Conservation (phyloP, 2,113 vertebrate genomes). For the Festucalex cinctus region DNA sequence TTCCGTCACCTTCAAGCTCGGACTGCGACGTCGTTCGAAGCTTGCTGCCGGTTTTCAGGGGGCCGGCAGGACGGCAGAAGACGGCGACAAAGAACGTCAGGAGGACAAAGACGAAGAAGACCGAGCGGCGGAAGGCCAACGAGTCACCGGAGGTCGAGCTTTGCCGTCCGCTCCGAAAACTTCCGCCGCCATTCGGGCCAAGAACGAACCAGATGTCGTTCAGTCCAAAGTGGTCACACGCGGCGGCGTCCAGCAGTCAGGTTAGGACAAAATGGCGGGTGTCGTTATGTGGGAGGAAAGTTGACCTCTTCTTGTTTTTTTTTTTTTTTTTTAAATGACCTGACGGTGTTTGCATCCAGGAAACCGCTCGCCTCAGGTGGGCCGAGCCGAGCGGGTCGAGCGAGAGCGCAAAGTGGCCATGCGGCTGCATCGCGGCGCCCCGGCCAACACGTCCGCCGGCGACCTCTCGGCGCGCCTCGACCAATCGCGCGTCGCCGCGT, state of each 20-base stretch:
- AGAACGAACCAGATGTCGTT: constrained; percentile 84
- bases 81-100: constrained; percentile 87
- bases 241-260: constrained; percentile 81
- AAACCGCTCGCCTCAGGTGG: constrained; percentile 91
- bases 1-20: neutral
- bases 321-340: too few species aligned
- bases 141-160: constrained; percentile 74
- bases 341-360: constrained; percentile 62
- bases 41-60: constrained; percentile 73
- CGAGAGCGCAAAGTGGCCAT: constrained; percentile 96
- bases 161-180: constrained; percentile 76
- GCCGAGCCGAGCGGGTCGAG: constrained; percentile 87
- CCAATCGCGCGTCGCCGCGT: constrained; percentile 88
- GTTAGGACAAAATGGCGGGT: constrained; percentile 31
- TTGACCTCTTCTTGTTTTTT: too few species aligned
- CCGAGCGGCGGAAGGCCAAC: constrained; percentile 82
- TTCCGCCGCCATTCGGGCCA: constrained; percentile 83
- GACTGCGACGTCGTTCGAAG: too few species aligned
- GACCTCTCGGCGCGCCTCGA: constrained; percentile 86
- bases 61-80: constrained; percentile 86
- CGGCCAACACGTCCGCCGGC: constrained; percentile 91
- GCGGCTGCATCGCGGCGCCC: constrained; percentile 93
- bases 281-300: neutral
- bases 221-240: constrained; percentile 85
- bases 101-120: constrained; percentile 87